Percentiles rank a stretch among this genome's conserved stretches.
phyloP scores from a whole-genome alignment of 1,140 invertebrate species.

The Procambarus virginalis region DNA sequence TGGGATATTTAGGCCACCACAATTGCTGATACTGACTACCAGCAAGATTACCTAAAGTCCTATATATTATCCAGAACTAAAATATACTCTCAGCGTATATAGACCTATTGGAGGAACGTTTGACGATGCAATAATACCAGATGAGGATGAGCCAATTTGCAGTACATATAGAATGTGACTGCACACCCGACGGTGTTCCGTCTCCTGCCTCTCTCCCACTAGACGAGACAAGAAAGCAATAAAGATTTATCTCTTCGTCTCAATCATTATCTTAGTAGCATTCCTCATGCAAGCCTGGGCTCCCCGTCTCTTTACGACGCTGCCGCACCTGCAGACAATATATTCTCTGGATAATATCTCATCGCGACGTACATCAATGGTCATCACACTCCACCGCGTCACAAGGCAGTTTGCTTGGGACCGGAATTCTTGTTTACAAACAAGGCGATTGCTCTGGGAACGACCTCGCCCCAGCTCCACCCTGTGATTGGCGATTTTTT shows the following conservation, averaged over 20 bases:
- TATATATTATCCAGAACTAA: no score
- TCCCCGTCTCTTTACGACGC: background rate
- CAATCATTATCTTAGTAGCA: background rate
- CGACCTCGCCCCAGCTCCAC: background rate
- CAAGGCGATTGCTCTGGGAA: background rate
- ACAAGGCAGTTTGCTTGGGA: background rate
- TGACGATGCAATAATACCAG: no score
- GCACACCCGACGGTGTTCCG: no score
- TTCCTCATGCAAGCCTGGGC: background rate
- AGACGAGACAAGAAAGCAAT: background rate
- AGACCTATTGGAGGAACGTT: no score
- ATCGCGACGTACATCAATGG: background rate
- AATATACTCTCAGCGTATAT: no score
- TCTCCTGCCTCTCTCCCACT: background rate
- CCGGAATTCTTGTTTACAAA: slow-evolving; percentile 10
- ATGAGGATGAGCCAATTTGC: no score
- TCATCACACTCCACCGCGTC: background rate
- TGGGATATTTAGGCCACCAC: no score
- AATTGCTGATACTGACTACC: no score
- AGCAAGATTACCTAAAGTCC: no score
- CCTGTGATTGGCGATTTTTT: background rate
- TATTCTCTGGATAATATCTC: background rate
- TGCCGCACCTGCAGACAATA: background rate
- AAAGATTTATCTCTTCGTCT: background rate
- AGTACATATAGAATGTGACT: no score